phyloP scores from a whole-genome alignment of 2,113 vertebrate species.

The Hypanus sabinus region DNA sequence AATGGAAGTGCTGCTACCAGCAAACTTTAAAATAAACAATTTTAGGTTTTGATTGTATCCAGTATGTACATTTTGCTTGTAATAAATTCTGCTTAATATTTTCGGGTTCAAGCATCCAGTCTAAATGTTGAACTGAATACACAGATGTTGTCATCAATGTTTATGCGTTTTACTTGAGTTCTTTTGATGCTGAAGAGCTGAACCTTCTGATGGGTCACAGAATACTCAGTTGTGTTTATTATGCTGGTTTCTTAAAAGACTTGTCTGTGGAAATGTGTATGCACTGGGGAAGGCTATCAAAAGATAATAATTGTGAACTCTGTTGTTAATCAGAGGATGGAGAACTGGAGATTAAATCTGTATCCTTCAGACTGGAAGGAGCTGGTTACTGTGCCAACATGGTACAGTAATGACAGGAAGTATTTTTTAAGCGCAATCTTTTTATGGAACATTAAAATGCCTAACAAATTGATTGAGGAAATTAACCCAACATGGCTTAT shows the following conservation, averaged over 20 bases:
- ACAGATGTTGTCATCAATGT: background rate
- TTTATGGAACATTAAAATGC: background rate
- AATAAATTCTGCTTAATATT: background rate
- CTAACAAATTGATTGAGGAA: conserved; percentile 13
- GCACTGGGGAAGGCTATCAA: background rate
- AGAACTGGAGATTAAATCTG: background rate
- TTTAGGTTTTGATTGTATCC: background rate
- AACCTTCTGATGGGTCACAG: background rate
- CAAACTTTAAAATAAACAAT: background rate
- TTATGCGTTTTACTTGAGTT: background rate
- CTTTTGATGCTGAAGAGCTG: background rate
- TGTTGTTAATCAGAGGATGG: background rate
- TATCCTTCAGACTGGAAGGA: background rate
- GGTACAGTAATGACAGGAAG: background rate
- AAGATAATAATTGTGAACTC: background rate
- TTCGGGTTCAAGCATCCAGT: background rate
- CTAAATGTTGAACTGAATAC: background rate
- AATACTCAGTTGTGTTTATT: background rate
- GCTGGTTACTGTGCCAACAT: background rate
- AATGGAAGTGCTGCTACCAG: background rate
- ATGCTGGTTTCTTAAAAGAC: background rate
- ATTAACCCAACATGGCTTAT: background rate
- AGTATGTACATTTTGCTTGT: background rate
- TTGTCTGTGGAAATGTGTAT: too few species aligned
- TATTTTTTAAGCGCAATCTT: background rate